A percentile compares a stretch with the other conserved stretches of the same genome.
Evolutionary conservation across 2,113 vertebrate genomes (phyloP).

Genomic region (Taurulus bubalis): DNA sequence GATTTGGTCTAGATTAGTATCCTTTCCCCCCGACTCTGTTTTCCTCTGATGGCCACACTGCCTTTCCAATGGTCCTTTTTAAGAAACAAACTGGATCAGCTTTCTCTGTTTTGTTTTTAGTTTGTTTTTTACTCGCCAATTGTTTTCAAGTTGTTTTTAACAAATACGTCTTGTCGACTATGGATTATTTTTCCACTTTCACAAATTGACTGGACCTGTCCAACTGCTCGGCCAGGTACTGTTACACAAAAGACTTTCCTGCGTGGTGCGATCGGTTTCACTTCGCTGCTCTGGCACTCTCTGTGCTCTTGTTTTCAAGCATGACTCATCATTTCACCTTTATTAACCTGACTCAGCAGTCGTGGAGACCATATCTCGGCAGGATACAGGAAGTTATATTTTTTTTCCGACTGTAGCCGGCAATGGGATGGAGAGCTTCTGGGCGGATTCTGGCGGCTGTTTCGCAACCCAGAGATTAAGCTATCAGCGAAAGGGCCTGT

Average conservation of each 20-base stretch:
- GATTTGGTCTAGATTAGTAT: constrained; percentile 84
- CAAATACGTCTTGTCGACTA: neutral
- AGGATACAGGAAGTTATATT: constrained; percentile 54
- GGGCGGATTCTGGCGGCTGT: constrained; percentile 45
- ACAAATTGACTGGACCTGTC: constrained; percentile 33
- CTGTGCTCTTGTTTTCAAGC: constrained; percentile 33
- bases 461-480: constrained; percentile 63
- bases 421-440: constrained; percentile 7
- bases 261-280: neutral
- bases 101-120: constrained; percentile 50
- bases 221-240: constrained; percentile 27
- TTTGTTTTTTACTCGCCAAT: neutral
- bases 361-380: constrained; percentile 34
- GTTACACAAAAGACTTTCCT: constrained; percentile 32
- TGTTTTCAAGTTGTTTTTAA: constrained; percentile 49
- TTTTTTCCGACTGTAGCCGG: constrained; percentile 42
- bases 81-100: constrained; percentile 74
- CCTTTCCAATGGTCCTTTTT: constrained; percentile 69
- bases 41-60: constrained; percentile 72
- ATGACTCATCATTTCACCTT: constrained; percentile 74
- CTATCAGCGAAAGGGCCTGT: constrained; percentile 56
- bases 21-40: constrained; percentile 79
- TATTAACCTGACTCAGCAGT: constrained; percentile 64
- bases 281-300: constrained; percentile 15
- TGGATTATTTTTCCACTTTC: constrained; percentile 11